phyloP scores from a whole-genome alignment of 2,797 vertebrate genomes.

The Phoebastria nigripes region DNA sequence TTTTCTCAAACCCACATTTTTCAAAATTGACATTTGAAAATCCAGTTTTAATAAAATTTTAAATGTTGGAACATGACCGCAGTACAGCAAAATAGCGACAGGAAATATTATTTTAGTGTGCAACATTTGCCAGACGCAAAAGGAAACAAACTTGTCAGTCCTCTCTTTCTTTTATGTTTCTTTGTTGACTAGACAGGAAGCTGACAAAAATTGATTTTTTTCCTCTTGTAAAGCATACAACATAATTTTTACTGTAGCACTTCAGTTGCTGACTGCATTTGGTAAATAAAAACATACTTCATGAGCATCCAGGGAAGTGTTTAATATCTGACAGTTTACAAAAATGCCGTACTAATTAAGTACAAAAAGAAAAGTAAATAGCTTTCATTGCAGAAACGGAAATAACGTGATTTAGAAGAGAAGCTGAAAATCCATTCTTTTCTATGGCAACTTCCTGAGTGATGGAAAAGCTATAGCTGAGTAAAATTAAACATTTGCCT shows the following conservation, averaged over 20 bases:
- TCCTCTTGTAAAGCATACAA: constrained; percentile 27
- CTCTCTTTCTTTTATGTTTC: constrained; percentile 40
- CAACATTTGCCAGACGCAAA: constrained; percentile 39
- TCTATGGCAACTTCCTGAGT: constrained; percentile 4
- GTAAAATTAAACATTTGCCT: constrained; percentile 29
- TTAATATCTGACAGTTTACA: constrained; percentile 27
- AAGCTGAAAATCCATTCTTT: constrained; percentile 30
- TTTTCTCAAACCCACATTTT: not conserved
- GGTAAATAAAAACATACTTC: constrained; percentile 47
- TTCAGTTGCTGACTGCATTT: not conserved
- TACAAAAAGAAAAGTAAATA: constrained; percentile 32
- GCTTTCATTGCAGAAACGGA: constrained; percentile 7
- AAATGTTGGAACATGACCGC: not conserved
- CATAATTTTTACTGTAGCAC: not conserved
- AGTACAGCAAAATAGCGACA: constrained; percentile 19
- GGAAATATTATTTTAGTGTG: constrained; percentile 63
- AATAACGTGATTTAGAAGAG: not conserved
- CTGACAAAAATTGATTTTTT: constrained; percentile 25
- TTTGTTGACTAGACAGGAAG: constrained; percentile 74
- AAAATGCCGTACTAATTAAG: constrained; percentile 13
- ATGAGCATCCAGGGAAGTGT: not conserved
- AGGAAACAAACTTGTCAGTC: constrained; percentile 62
- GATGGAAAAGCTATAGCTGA: not conserved
- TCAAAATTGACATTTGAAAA: constrained; percentile 41
- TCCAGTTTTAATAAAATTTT: constrained; percentile 17